A percentile compares a stretch with the other conserved stretches of the same genome.
phyloP scores from a whole-genome alignment of 2,797 vertebrate species.

The Thaleichthys pacificus region DNA sequence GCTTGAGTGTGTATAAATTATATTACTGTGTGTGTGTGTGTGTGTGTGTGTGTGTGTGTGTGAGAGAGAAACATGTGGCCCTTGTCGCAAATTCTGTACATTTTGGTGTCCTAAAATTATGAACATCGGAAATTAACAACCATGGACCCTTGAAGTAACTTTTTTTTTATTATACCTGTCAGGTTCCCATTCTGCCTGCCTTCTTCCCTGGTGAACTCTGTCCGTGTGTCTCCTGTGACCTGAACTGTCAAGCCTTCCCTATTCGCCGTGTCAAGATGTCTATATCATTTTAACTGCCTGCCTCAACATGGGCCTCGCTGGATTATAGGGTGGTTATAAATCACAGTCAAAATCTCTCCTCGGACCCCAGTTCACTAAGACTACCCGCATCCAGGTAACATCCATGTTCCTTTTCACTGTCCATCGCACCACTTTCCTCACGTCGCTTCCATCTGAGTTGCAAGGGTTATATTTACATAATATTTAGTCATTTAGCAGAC shows the following conservation, averaged over 20 bases:
- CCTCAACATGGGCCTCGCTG: slow-evolving; percentile 33
- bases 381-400: background rate
- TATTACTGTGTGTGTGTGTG: background rate
- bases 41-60: background rate
- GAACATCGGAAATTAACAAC: background rate
- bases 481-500: no score
- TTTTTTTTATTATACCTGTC: background rate
- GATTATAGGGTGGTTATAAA: slow-evolving; percentile 38
- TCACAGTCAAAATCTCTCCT: slow-evolving; percentile 27
- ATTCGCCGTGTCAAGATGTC: slow-evolving; percentile 14
- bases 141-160: background rate
- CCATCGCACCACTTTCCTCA: background rate
- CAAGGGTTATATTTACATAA: no score
- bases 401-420: background rate
- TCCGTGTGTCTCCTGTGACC: slow-evolving; percentile 15
- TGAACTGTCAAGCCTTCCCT: slow-evolving; percentile 26
- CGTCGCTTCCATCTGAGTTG: no score
- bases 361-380: background rate
- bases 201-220: slow-evolving; percentile 22
- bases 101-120: no score
- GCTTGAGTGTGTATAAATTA: background rate
- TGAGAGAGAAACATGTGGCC: background rate
- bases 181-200: background rate
- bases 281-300: slow-evolving; percentile 52
- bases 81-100: no score